These are phyloP conservation scores for Sebastes taczanowskii DNA, from an alignment of 2,797 vertebrate species.

Conservation along the genomic window DNA sequence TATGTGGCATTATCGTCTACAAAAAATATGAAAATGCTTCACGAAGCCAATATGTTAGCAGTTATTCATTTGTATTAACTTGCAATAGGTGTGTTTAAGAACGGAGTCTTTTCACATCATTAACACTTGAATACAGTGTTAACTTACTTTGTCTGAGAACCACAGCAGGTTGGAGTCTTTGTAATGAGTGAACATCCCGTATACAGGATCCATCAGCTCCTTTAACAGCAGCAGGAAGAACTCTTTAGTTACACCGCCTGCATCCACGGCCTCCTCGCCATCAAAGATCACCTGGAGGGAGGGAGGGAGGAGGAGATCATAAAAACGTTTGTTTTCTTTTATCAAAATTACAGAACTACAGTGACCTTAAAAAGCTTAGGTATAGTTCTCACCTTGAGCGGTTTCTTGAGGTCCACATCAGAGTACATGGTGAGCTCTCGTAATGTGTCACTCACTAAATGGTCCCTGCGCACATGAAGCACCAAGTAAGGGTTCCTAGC, in stretches of 20 bases:
- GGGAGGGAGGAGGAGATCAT: background rate
- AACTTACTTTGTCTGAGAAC: constrained; percentile 96
- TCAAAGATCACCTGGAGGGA: constrained; percentile 92
- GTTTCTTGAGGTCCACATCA: constrained; percentile 96
- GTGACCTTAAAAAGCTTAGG: background rate
- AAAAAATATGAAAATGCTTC: background rate
- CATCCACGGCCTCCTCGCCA: constrained; percentile 96
- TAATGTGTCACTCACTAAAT: constrained; percentile 94
- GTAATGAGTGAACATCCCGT: constrained; percentile 98
- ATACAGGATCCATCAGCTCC: constrained; percentile 95
- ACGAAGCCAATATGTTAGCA: background rate
- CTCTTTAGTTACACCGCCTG: constrained; percentile 96
- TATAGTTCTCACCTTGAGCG: constrained; percentile 88
- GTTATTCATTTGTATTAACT: background rate
- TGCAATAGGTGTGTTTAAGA: background rate
- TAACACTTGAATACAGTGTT: background rate
- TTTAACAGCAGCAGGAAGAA: constrained; percentile 96
- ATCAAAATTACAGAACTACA: background rate
- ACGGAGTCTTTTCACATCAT: background rate
- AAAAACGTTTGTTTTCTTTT: background rate
- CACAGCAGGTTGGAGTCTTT: constrained; percentile 94
- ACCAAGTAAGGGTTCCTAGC: constrained; percentile 95
- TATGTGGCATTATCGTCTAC: no score
- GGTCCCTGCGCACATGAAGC: constrained; percentile 92
- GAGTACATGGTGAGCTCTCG: constrained; percentile 95